Percentiles rank a stretch among this genome's conserved stretches.
Evolutionary conservation across 2,888 invertebrate species (phyloP).

Genomic region (Melieria omissa): DNA sequence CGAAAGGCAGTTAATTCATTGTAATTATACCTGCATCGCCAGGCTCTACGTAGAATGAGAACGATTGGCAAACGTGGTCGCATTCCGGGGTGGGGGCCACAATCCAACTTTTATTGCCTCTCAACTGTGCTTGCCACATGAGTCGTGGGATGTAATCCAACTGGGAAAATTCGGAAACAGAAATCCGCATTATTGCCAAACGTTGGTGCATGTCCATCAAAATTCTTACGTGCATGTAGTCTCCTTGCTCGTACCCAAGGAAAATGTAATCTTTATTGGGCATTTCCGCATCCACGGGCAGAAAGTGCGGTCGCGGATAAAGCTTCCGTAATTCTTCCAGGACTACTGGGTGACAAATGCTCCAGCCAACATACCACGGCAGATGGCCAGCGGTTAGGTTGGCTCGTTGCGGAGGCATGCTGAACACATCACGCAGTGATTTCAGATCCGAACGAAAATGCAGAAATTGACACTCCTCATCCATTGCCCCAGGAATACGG

Average conservation of each 20-base stretch:
- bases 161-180: slow-evolving; percentile 67
- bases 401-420: slow-evolving; percentile 76
- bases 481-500: slow-evolving; percentile 76
- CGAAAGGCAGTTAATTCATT: not conserved
- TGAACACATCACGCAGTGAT: slow-evolving; percentile 80
- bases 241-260: slow-evolving; percentile 90
- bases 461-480: slow-evolving; percentile 87
- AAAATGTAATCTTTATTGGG: slow-evolving; percentile 91
- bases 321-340: slow-evolving; percentile 78
- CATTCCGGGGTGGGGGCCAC: slow-evolving; percentile 89
- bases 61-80: slow-evolving; percentile 77
- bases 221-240: slow-evolving; percentile 85
- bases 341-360: slow-evolving; percentile 88
- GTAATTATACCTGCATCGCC: slow-evolving; percentile 81
- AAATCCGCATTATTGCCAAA: too few species aligned
- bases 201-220: too few species aligned
- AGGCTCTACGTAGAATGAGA: slow-evolving; percentile 82
- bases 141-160: slow-evolving; percentile 90
- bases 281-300: slow-evolving; percentile 89
- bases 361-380: slow-evolving; percentile 94
- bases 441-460: slow-evolving; percentile 86
- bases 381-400: slow-evolving; percentile 70
- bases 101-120: slow-evolving; percentile 86
- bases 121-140: slow-evolving; percentile 94
- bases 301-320: slow-evolving; percentile 84